Base-by-base conservation (phyloP, 92 coral and sea anemone genomes). In the Ricordea florida region DNA sequence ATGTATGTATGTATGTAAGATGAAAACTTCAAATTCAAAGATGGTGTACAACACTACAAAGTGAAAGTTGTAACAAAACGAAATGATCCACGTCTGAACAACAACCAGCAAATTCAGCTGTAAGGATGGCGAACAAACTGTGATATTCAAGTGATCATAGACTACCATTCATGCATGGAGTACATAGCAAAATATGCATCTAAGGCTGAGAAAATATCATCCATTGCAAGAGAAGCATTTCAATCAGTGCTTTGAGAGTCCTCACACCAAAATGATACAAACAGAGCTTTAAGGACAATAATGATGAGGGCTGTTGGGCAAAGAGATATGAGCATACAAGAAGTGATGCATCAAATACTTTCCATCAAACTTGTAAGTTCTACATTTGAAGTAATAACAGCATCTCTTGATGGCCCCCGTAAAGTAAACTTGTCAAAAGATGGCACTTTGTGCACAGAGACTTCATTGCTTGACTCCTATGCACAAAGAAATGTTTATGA, bases 261-360 rank as follows among this genome's bases (percentile, higher is more conserved):
- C 17, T 35, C 63, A n/a, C 18, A 26, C 30, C 33, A 32, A 57
- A 36, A 43, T 79, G 70, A 69, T 69, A 25, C 24, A n/a, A 26
- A 67, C 4, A 29, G 50, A 24, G 24, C 70, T 40, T 22, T 69
- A 7, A 56, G 56, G 35, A 27, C 56, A 48, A n/a, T 23, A 50
- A 50, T 68, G 86, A 81, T 60, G 74, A 80, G 37, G 36, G 81
- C 86, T 57, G 86, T 71, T 48, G 86, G 86, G 24, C 81, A 80
- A 61, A 48, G 81, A 25, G 86, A 50, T 50, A 62, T 80, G 72
- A 80, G 86, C 36, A 71, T 61, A 14, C 80, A 80, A 80, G 73
- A 78, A 36, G 79, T 79, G 1, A 44, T 79, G 85, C 85, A 69
- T 24, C 59, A 79, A 1, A 21, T 79, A 7, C 74, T 71, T 40